Evolutionary conservation across 2,888 invertebrate genomes (phyloP).

Genomic region (Drosophila kuntzei): DNA sequence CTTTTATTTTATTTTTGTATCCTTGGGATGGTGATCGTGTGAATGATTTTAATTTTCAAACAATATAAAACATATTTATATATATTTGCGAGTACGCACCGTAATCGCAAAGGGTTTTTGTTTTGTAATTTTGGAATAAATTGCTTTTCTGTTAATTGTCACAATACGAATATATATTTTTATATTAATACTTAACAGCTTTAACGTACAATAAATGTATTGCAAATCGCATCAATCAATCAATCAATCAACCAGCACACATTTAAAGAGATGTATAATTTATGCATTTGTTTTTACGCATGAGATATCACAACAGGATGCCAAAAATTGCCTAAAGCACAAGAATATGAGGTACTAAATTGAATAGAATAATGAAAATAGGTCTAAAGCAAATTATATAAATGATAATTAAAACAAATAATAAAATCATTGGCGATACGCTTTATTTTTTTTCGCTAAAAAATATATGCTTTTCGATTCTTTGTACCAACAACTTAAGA

Average conservation of each 20-base stretch:
- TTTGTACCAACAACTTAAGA: conserved; percentile 82
- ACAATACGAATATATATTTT: conserved; percentile 64
- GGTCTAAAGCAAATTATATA: conserved; percentile 9
- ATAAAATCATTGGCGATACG: conserved; percentile 71
- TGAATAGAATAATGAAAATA: conserved; percentile 10
- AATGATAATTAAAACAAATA: conserved; percentile 27
- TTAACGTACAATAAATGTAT: conserved; percentile 69
- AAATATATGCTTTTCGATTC: conserved; percentile 72
- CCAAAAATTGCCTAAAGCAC: conserved; percentile 74
- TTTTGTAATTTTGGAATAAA: conserved; percentile 47
- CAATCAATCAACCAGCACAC: conserved; percentile 57
- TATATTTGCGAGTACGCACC: conserved; percentile 11
- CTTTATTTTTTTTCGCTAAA: conserved; percentile 71
- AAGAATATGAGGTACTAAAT: conserved; percentile 56
- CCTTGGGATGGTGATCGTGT: conserved; percentile 53
- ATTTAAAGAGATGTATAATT: conserved; percentile 56
- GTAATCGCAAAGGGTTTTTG: conserved; percentile 11
- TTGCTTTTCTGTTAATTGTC: conserved; percentile 76
- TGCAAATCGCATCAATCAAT: conserved; percentile 48
- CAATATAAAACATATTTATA: conserved; percentile 43
- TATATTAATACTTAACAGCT: conserved; percentile 67
- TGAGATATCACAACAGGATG: conserved; percentile 72
- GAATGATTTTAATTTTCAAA: conserved; percentile 41
- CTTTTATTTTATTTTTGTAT: conserved; percentile 37
- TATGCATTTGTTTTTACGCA: conserved; percentile 39